These are phyloP conservation scores for Pinctada fucata DNA, from an alignment of 2,888 invertebrate genomes.

Conservation along the genomic window DNA sequence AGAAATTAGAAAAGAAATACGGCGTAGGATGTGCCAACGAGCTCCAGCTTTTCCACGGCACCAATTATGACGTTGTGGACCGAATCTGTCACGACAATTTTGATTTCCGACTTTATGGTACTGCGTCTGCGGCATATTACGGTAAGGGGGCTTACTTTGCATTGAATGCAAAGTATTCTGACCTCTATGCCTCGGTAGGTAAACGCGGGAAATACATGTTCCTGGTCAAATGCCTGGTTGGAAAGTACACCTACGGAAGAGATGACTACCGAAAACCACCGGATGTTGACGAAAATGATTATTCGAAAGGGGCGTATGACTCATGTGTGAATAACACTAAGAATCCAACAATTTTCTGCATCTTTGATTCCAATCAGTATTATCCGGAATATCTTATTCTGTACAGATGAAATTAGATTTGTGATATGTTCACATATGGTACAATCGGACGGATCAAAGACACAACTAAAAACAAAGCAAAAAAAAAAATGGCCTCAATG, in stretches of 20 bases:
- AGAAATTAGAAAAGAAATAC: slow-evolving; percentile 34
- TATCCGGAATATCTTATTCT: slow-evolving; percentile 70
- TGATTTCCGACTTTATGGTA: slow-evolving; percentile 55
- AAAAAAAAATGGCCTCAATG: no score
- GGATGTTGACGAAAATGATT: slow-evolving; percentile 42
- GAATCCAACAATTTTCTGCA: slow-evolving; percentile 63
- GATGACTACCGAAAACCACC: slow-evolving; percentile 61
- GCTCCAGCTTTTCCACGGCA: slow-evolving; percentile 46
- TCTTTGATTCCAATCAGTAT: slow-evolving; percentile 68
- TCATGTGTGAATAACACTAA: slow-evolving; percentile 63
- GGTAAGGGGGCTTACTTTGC: slow-evolving; percentile 64
- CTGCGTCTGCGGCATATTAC: no score
- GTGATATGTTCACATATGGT: no score
- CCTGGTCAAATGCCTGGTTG: slow-evolving; percentile 64
- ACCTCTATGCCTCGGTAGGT: slow-evolving; percentile 54
- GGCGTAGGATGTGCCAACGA: slow-evolving; percentile 52
- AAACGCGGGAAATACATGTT: slow-evolving; percentile 58
- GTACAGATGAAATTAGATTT: slow-evolving; percentile 38
- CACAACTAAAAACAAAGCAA: no score
- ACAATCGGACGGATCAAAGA: no score
- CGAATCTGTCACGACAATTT: slow-evolving; percentile 55
- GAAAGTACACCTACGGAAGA: slow-evolving; percentile 56
- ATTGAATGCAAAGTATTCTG: slow-evolving; percentile 57
- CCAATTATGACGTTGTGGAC: slow-evolving; percentile 34
- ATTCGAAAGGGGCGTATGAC: slow-evolving; percentile 54